Evolutionary conservation across 2,797 vertebrate species (phyloP), one percentile per base, ranked within the genome.

Genomic region (Notoglanidium macrostoma): DNA sequence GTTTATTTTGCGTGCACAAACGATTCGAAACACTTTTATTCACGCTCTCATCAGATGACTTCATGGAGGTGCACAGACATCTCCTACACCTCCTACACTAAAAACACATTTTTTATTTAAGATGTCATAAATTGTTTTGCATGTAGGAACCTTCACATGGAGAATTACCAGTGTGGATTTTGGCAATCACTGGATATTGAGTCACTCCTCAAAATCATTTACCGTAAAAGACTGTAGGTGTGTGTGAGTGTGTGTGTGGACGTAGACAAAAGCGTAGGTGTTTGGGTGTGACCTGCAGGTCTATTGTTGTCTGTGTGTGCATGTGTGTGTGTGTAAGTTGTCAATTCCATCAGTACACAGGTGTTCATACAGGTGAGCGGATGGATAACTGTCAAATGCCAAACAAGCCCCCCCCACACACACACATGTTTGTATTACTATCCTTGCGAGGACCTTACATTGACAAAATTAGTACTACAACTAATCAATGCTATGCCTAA

Each of bases 181-280:
- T 84, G 63, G 67, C 74, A 84, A 84, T 63, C 11, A n/a, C 19
- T 49, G 67, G 59, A 86, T 83, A 85, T 88, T 73, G 77, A 81
- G 77, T 35, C 70, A 87, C 35, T 86, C 44, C 73, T 73, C n/a
- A n/a, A 65, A 55, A 61, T 54, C 23, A 46, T 11, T 63, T 86
- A 81, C 84, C 1, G 76, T 54, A 57, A 86, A 49, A 57, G 70
- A 26, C 40, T 72, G 46, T 23, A 44, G 2, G 29, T 80, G 65
- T 80, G 55, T 77, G 87, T 73, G 70, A 44, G 40, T 67, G 81
- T 78, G 63, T 79, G 19, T 59, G 29, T 55, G 76, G 19, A 61
- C 9, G 8, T 26, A 81, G 79, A 81, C 79, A 49, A 9, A 46
- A 46, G 23, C 35, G 73, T 86, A 55, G 21, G 11, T 86, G 86